Evolutionary conservation across 1,140 invertebrate species (phyloP), one percentile per base, ranked within the genome.

Genomic region (Drosophila kepulauana): DNA sequence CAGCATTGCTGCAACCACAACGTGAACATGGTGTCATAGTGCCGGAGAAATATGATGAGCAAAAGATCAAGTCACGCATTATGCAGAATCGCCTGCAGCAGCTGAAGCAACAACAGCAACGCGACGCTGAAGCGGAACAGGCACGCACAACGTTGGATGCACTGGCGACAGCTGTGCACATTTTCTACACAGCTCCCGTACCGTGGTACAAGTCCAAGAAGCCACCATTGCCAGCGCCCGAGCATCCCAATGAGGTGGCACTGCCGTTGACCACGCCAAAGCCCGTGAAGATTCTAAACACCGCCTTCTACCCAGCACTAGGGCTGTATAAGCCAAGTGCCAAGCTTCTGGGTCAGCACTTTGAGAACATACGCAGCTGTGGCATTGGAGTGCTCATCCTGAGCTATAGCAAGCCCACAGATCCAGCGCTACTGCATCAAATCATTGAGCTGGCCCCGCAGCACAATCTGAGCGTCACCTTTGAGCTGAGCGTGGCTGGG

Each of bases 11-110:
- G 13, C 69, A 91, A 41, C 56, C 91, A 0, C 79, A 75, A 15
- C 79, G 82, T 1, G 80, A 91, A 46, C 62, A 88, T 62, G 89
- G 86, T 28, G 56, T 86, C 25, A 92, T 92, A 79, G 87, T 92
- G 56, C 92, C 91, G 0, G 92, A 93, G 43, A 93, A 93, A 64
- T 93, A 92, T 43, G 81, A 93, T 38, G 92, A 93, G 57, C 87
- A 87, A 25, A 90, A 92, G 65, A 77, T 93, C 16, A 93, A 93
- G 61, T 71, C 79, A 11, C 78, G 92, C 28, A 82, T 92, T 25
- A 92, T 92, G 41, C 77, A 91, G 59, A 85, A 78, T n/a, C 91
- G 91, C 11, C 79, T 93, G 35, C 78, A 90, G 59, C 73, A 91
- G 38, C 65, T 92, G 45, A 91, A 80, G 64, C 75, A 89, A 38